Percentiles rank a stretch among this genome's conserved stretches.
phyloP scores from a whole-genome alignment of 2,113 vertebrate genomes.

The Burhinus oedicnemus region DNA sequence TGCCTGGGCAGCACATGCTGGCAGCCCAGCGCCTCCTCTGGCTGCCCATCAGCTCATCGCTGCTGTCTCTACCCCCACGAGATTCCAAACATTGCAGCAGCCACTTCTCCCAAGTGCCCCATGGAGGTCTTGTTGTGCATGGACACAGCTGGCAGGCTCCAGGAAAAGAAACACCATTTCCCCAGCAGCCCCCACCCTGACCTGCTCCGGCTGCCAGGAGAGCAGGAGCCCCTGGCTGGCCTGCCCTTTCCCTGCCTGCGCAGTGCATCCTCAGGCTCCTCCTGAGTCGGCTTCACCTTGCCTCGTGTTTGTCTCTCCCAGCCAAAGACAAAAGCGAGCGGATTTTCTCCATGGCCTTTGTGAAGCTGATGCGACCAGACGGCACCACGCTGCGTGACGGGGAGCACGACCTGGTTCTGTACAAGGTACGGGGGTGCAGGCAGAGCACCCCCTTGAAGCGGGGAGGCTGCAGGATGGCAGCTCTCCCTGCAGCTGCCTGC shows the following conservation, averaged over 20 bases:
- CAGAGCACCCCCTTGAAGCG: rapidly evolving
- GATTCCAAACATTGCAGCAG: not conserved
- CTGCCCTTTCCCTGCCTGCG: rapidly evolving
- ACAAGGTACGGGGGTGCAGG: constrained; percentile 28
- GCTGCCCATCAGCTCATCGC: rapidly evolving
- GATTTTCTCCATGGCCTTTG: constrained; percentile 68
- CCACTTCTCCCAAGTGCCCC: not conserved
- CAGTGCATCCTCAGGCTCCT: rapidly evolving
- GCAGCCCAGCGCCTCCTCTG: not conserved
- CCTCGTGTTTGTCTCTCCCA: not conserved
- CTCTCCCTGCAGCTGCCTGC: not conserved
- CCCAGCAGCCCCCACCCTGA: rapidly evolving
- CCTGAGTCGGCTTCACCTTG: not conserved
- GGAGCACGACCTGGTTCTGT: constrained; percentile 60
- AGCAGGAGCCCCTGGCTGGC: not conserved
- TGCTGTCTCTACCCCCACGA: rapidly evolving
- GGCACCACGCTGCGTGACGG: constrained; percentile 61
- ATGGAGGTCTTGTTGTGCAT: rapidly evolving
- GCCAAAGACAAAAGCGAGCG: constrained; percentile 58
- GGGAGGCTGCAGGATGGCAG: not conserved
- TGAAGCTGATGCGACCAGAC: constrained; percentile 49
- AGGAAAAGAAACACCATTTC: not conserved
- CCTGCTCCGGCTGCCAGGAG: rapidly evolving
- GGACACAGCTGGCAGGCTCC: not conserved
- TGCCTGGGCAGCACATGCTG: not conserved